phyloP scores from a whole-genome alignment of 2,888 invertebrate species.

The Nemotelus pantherinus region DNA sequence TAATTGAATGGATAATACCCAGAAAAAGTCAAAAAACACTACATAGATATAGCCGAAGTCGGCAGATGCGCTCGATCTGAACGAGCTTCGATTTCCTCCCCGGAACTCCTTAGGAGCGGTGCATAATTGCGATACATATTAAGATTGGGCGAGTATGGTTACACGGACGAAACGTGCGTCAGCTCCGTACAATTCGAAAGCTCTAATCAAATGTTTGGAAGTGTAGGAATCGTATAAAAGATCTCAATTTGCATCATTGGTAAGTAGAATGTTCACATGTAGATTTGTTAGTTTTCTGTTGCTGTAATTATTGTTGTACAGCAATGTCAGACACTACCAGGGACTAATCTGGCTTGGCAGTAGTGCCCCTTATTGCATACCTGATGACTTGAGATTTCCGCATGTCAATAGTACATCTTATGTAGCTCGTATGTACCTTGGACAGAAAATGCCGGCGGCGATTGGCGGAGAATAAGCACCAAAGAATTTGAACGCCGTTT shows the following conservation, averaged over 20 bases:
- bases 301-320: too few species aligned
- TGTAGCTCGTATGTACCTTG: too few species aligned
- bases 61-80: conserved; percentile 15
- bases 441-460: too few species aligned
- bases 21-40: conserved; percentile 5
- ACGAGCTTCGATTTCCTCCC: not conserved
- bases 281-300: too few species aligned
- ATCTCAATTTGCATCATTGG: not conserved
- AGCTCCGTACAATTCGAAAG: not conserved
- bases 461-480: too few species aligned
- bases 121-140: not conserved
- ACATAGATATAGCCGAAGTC: not conserved
- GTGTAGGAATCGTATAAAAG: not conserved
- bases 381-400: too few species aligned
- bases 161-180: conserved; percentile 1
- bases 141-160: not conserved
- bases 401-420: too few species aligned
- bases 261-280: not conserved
- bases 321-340: too few species aligned
- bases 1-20: not conserved
- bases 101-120: conserved; percentile 11
- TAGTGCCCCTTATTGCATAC: too few species aligned
- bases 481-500: too few species aligned
- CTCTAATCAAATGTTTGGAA: conserved; percentile 3
- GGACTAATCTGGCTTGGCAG: too few species aligned